Evolutionary conservation across 2,113 vertebrate species (phyloP).

Genomic region (Zosterops borbonicus): DNA sequence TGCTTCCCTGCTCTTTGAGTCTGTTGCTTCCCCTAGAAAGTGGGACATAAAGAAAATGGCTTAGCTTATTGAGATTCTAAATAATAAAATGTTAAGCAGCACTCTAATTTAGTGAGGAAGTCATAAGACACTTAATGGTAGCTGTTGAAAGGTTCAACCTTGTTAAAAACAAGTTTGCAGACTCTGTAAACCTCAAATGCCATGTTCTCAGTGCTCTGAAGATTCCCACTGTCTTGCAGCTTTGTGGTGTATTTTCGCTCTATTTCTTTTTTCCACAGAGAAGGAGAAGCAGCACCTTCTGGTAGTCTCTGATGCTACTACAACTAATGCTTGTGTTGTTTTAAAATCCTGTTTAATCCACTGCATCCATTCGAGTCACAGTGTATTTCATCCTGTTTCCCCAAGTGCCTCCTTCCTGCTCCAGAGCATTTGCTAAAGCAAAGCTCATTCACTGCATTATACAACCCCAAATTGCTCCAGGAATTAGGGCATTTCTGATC

Average conservation of each 20-base stretch:
- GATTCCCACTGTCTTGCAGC: background rate
- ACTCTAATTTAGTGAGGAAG: conserved; percentile 31
- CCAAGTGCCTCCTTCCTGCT: background rate
- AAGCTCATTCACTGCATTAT: background rate
- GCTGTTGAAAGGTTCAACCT: background rate
- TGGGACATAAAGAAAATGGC: conserved; percentile 4
- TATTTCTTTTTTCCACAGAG: conserved; percentile 10
- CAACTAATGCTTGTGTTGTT: background rate
- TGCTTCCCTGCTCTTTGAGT: background rate
- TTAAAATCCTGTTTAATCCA: conserved; percentile 56
- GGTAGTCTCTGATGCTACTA: background rate
- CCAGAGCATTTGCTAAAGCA: background rate
- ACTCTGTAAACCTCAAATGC: background rate
- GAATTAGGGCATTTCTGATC: conserved; percentile 57
- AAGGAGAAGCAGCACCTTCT: conserved; percentile 20
- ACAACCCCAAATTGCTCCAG: conserved; percentile 38
- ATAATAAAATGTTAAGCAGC: conserved; percentile 55
- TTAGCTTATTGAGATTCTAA: conserved; percentile 42
- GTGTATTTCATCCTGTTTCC: background rate
- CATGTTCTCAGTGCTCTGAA: background rate
- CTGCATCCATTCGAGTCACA: background rate
- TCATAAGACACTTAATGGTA: conserved; percentile 3
- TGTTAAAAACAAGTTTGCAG: conserved; percentile 21
- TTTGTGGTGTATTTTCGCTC: background rate
- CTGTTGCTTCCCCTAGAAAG: background rate